These are phyloP conservation scores for Chlorocebus sabaeus DNA, from an alignment of 2,113 vertebrate species.

Conservation along the genomic window DNA sequence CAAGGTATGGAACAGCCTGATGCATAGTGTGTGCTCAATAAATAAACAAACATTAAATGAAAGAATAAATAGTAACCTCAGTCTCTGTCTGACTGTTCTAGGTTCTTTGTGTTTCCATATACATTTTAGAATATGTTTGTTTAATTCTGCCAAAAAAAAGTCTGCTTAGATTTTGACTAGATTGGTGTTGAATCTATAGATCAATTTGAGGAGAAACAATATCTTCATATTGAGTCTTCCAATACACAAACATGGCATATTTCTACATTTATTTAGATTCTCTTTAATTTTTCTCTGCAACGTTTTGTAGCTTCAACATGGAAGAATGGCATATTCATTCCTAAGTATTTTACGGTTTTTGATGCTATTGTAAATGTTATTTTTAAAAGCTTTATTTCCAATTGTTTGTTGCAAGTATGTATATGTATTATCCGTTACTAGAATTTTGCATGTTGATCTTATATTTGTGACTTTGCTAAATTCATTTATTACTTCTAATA, in stretches of 20 bases:
- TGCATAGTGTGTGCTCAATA: neutral
- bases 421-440: neutral
- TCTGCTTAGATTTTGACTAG: neutral
- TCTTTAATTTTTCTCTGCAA: neutral
- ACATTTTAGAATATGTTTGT: conserved; percentile 1
- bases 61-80: neutral
- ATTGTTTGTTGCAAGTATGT: neutral
- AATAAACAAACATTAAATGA: neutral
- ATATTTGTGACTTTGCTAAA: neutral
- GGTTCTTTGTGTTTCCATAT: neutral
- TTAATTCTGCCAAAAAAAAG: neutral
- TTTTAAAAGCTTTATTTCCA: neutral
- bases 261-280: neutral
- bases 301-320: neutral
- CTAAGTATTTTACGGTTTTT: neutral
- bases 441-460: neutral
- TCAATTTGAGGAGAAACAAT: neutral
- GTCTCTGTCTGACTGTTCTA: neutral
- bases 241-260: neutral
- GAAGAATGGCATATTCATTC: neutral
- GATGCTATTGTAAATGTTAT: neutral
- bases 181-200: neutral
- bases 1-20: neutral
- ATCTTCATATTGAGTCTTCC: neutral
- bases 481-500: neutral